Percentiles rank a stretch among this genome's conserved stretches.
Evolutionary conservation across 1,140 invertebrate species (phyloP).

Genomic region (Wiebesia pumilae): DNA sequence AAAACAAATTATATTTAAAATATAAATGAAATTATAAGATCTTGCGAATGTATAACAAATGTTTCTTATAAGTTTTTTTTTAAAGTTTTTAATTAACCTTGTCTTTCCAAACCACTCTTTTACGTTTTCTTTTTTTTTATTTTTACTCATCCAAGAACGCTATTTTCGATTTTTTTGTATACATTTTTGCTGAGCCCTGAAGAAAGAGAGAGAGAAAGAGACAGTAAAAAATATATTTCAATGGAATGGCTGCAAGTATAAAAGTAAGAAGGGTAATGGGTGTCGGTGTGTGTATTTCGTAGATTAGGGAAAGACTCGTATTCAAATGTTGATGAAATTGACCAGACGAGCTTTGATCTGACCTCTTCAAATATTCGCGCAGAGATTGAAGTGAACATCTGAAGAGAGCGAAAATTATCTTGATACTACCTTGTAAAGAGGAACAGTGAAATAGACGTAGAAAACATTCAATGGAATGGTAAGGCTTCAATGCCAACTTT

Average conservation of each 20-base stretch:
- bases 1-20: too few relatives aligned
- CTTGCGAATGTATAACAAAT: not conserved
- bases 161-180: not conserved
- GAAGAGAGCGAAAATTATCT: conserved; percentile 70
- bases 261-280: conserved; percentile 30
- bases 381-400: conserved; percentile 75
- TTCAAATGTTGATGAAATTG: conserved; percentile 77
- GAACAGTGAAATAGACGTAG: not conserved
- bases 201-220: not conserved
- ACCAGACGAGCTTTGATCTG: conserved; percentile 75
- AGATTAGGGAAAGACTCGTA: conserved; percentile 58
- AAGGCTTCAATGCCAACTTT: too few relatives aligned
- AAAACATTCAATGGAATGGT: not conserved
- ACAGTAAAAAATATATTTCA: conserved; percentile 32
- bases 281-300: conserved; percentile 36
- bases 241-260: not conserved
- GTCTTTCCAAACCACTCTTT: not conserved
- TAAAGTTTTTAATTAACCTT: not conserved
- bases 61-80: not conserved
- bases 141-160: not conserved
- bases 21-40: not conserved
- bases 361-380: conserved; percentile 74
- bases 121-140: not conserved
- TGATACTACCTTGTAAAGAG: not conserved
- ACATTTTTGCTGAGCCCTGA: not conserved